Evolutionary conservation across 2,797 vertebrate species (phyloP).

Genomic region (Cottoperca gobio): DNA sequence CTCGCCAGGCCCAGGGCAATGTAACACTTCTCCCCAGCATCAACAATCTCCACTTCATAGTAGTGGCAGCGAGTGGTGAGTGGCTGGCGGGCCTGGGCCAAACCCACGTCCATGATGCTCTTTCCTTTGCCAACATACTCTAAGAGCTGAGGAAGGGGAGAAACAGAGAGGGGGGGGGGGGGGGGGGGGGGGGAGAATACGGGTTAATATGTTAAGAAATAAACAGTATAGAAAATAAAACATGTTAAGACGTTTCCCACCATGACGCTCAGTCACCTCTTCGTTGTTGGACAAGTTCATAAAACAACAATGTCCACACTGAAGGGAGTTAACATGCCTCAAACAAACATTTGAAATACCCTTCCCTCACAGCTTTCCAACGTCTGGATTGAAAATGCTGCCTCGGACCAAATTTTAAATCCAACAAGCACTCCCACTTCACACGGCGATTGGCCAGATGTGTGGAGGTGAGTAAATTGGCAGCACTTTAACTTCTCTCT

Average conservation of each 20-base stretch:
- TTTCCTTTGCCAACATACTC: constrained; percentile 95
- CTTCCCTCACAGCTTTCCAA: not conserved
- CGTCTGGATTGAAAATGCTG: not conserved
- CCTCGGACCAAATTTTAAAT: not conserved
- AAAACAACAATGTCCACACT: not conserved
- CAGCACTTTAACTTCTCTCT: not conserved
- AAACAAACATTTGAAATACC: not conserved
- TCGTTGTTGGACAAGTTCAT: not conserved
- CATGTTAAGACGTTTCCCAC: not conserved
- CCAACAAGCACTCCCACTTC: constrained; percentile 7
- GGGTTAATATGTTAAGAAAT: constrained; percentile 11
- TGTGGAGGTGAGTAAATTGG: not conserved
- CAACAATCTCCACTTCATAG: constrained; percentile 95
- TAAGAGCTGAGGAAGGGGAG: constrained; percentile 83
- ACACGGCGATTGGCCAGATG: not conserved
- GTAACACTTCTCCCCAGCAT: constrained; percentile 96
- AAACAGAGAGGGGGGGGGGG: not conserved
- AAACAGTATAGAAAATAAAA: not conserved
- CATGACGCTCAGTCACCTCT: not conserved
- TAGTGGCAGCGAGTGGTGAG: constrained; percentile 95
- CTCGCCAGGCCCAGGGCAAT: constrained; percentile 93
- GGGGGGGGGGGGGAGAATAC: not conserved
- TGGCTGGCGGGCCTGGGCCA: constrained; percentile 91
- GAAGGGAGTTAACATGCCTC: not conserved
- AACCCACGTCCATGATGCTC: constrained; percentile 95